Conservation (phyloP, 2,113 vertebrate genomes). For the Crotalus horridus region DNA sequence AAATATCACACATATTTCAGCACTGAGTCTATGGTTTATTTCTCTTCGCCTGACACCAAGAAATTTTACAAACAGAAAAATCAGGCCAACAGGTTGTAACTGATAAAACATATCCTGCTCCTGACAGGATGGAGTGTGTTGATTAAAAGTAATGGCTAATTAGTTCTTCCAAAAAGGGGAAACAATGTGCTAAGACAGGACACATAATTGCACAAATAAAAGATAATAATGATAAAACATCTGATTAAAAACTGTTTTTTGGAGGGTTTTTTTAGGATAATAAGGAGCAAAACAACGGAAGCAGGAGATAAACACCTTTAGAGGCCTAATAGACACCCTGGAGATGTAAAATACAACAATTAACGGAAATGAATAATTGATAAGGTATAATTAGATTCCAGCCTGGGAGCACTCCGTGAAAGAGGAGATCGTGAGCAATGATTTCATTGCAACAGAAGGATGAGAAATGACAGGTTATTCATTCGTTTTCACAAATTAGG, state of each 20-base stretch:
- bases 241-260: neutral
- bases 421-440: neutral
- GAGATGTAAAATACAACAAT: constrained; percentile 10
- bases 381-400: constrained; percentile 1
- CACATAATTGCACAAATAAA: neutral
- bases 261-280: neutral
- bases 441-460: neutral
- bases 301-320: neutral
- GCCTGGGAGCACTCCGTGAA: neutral
- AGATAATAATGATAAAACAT: neutral
- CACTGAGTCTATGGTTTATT: neutral
- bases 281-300: neutral
- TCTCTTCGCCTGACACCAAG: neutral
- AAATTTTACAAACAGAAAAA: neutral
- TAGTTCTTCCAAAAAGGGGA: neutral
- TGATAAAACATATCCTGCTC: neutral
- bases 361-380: constrained; percentile 11
- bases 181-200: neutral
- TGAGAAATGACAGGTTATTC: neutral
- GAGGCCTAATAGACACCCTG: neutral
- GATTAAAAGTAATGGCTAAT: neutral
- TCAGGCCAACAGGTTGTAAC: neutral
- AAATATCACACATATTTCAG: neutral
- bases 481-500: neutral
- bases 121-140: neutral